Percentiles rank a stretch among this genome's conserved stretches.
Conservation (phyloP, 2,888 invertebrate genomes). For the Agrotis segetum region DNA sequence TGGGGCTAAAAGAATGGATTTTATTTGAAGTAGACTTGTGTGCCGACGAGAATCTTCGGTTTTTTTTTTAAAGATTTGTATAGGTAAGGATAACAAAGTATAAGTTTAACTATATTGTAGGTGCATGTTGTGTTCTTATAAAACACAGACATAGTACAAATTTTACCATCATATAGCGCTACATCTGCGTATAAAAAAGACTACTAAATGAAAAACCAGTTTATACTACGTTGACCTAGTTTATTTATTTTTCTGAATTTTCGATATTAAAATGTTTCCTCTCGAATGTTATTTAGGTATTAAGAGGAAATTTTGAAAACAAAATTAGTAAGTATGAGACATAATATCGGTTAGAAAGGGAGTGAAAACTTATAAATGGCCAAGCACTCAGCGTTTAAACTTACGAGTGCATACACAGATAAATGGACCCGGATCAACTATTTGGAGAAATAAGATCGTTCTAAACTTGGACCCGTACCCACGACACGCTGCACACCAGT, state of each 20-base stretch:
- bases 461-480: too few species aligned
- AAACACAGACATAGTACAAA: too few species aligned
- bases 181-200: not conserved
- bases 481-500: too few species aligned
- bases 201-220: not conserved
- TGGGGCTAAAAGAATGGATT: slow-evolving; percentile 47
- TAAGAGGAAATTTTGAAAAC: not conserved
- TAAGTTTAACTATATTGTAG: not conserved
- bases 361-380: too few species aligned
- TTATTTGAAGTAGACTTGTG: slow-evolving; percentile 44
- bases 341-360: not conserved
- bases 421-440: too few species aligned
- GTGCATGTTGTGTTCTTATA: too few species aligned
- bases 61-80: slow-evolving; percentile 26
- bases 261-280: not conserved
- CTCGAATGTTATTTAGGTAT: not conserved
- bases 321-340: too few species aligned
- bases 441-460: too few species aligned
- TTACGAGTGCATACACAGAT: too few species aligned
- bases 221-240: not conserved
- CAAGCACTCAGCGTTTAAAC: too few species aligned
- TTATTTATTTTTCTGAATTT: not conserved
- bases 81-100: not conserved
- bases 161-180: not conserved
- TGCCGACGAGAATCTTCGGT: slow-evolving; percentile 19